Evolutionary conservation across 2,113 vertebrate species (phyloP), one percentile per base, ranked within the genome.

Genomic region (Callipepla californica): DNA sequence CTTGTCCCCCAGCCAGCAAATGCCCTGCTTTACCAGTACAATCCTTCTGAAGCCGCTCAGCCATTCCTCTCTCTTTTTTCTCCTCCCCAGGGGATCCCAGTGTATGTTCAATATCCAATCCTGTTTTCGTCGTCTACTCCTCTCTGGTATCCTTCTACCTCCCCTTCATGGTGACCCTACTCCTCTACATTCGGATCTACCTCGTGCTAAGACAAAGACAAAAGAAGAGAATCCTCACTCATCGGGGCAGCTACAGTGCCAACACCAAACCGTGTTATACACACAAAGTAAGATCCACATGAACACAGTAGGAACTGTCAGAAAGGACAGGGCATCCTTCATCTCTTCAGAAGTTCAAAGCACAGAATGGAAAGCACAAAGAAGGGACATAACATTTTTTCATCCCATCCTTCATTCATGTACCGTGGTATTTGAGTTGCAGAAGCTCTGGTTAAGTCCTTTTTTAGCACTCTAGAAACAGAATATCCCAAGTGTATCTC

Each of bases 61-160:
- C 42, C 5, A 1, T 63, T 83, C 22, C 14, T 76, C 51, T 90
- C 68, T 85, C 55, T 92, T 23, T 83, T 70, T 38, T 92, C 78
- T 86, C 91, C 77, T 95, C 19, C 51, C 70, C 97, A 98, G 99
- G 98, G 45, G 97, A 99, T 93, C 98, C 98, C 51, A 96, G 95
- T 85, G 97, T 99, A 95, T 99, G 99, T 97, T 99, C 98, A 89
- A 99, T 99, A 97, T 99, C 99, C 95, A 99, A 99, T 95, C 99
- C 99, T 5, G 97, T 98, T 84, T 99, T 99, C 96, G 97, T 99
- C 86, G 98, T 99, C 96, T 99, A 99, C 97, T 99, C 99, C 63
- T 99, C 99, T 28, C 97, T 99, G 94, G 98, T 99, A 91, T 99
- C 99, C 90, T 99, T 99, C 98, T 99, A 99, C 94, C 95, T 99